A percentile compares a stretch with the other conserved stretches of the same genome.
Evolutionary conservation across 2,113 vertebrate species (phyloP).

Genomic region (Spheniscus mendiculus): DNA sequence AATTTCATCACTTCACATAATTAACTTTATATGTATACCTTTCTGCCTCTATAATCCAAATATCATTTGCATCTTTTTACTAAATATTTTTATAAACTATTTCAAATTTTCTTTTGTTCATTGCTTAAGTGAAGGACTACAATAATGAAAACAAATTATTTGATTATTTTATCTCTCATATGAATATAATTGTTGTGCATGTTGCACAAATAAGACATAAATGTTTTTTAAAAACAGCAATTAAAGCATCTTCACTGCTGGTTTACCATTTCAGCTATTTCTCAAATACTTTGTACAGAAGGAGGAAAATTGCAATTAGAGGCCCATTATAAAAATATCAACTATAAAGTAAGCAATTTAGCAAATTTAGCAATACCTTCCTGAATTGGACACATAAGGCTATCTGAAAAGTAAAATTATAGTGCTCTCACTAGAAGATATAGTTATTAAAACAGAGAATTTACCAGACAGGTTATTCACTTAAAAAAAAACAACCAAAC

Average conservation of each 20-base stretch:
- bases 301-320: background rate
- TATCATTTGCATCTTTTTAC: background rate
- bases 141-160: background rate
- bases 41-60: background rate
- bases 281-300: background rate
- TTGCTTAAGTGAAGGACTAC: background rate
- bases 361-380: background rate
- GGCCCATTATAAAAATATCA: background rate
- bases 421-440: background rate
- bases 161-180: background rate
- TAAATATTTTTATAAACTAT: background rate
- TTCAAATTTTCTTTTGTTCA: background rate
- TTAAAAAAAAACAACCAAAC: background rate
- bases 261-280: background rate
- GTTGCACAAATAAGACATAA: background rate
- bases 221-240: background rate
- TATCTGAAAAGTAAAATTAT: background rate
- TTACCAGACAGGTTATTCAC: background rate
- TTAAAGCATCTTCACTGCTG: background rate
- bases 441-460: background rate
- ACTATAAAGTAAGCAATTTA: background rate
- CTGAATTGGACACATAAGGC: background rate
- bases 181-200: background rate
- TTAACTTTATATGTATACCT: background rate
- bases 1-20: background rate